These are phyloP conservation scores for Drosophila fuyamai DNA, from an alignment of 1,140 invertebrate genomes.

Conservation along the genomic window DNA sequence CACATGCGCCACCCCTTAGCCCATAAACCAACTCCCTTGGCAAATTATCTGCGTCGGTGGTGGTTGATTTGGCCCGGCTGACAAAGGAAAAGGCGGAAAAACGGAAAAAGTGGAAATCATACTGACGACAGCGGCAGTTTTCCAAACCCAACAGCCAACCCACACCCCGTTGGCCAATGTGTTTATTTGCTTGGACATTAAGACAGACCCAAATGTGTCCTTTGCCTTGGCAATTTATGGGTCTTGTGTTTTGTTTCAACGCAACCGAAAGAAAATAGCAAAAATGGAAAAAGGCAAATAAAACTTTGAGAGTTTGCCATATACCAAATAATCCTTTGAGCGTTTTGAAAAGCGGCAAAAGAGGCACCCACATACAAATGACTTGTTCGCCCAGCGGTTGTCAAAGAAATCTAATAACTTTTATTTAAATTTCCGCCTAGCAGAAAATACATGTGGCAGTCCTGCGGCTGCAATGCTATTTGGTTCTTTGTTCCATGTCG, in stretches of 20 bases:
- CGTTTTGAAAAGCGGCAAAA: constrained; percentile 8
- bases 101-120: constrained; percentile 63
- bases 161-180: constrained; percentile 22
- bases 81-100: constrained; percentile 52
- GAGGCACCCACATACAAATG: not conserved
- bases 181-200: constrained; percentile 70
- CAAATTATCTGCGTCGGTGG: constrained; percentile 76
- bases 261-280: constrained; percentile 12
- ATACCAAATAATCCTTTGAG: constrained; percentile 35
- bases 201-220: constrained; percentile 44
- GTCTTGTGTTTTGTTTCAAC: constrained; percentile 43
- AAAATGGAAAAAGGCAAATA: constrained; percentile 23
- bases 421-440: constrained; percentile 43
- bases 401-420: constrained; percentile 56
- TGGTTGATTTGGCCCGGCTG: constrained; percentile 73
- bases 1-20: constrained; percentile 11
- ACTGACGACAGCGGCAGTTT: constrained; percentile 65
- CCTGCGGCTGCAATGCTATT: constrained; percentile 29
- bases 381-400: constrained; percentile 15
- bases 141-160: constrained; percentile 13
- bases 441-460: constrained; percentile 16
- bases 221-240: constrained; percentile 58
- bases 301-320: constrained; percentile 1
- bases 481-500: constrained; percentile 57
- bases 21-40: constrained; percentile 58